Evolutionary conservation across 2,888 invertebrate species (phyloP), one percentile per base, ranked within the genome.

Genomic region (Andrena bucephala): DNA sequence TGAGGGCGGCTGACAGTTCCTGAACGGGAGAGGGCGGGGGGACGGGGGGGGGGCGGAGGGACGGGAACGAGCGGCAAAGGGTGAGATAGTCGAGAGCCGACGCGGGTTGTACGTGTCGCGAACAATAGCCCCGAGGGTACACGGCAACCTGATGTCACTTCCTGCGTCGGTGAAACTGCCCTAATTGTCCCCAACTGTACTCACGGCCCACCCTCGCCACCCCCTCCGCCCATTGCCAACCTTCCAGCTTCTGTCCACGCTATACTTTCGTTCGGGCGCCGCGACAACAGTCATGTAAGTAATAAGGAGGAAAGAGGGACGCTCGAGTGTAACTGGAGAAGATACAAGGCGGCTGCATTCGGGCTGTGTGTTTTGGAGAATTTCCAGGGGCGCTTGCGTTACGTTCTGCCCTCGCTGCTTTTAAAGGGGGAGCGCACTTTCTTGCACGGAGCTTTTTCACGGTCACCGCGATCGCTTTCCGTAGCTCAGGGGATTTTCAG

Each of bases 131-230:
- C 80, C 80, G 88, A 89, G 89, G 89, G 89, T 89, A 90, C 87
- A 89, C 87, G 85, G 89, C 90, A 90, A 89, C 90, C 89, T 89
- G 89, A 90, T 89, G 89, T 90, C 90, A 90, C 90, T 90, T 90
- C 90, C 90, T 90, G 89, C 89, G 87, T 87, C 79, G 86, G 83
- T 85, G 89, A 89, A 90, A 90, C 89, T 85, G 85, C 87, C 89
- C 90, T 90, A 90, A 90, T 90, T 90, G 90, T 90, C 85, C 85
- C 83, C 88, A 87, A 89, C 89, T 88, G 79, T 87, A 86, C 87
- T 87, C 86, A 81, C 81, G 76, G 74, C 42, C 85, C 50, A 72
- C 74, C 73, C 71, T 50, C 72, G 70, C 72, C 74, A 57, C 60
- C 67, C 65, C 66, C 6, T 8, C 77, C 74, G 62, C 74, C 42